Base-by-base conservation (phyloP, 2,888 invertebrate genomes). In the Sesamia inferens region DNA sequence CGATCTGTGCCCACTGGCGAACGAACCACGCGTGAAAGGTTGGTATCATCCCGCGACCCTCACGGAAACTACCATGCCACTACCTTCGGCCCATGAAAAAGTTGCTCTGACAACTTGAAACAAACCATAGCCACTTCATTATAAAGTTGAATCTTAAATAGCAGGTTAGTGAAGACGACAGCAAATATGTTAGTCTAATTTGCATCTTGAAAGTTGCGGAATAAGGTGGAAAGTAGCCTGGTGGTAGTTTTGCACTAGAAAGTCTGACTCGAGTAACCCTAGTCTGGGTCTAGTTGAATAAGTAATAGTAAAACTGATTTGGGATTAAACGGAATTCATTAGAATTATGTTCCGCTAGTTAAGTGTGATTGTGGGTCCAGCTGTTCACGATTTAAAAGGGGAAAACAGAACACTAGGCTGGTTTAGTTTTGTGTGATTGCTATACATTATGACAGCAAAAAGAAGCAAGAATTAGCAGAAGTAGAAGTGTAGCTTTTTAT, bases 41-140 rank as follows among this genome's bases (percentile, higher is more conserved):
- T 94, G 94, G 91, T 90, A 94, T 93, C 95, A 96, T 96, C 96
- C 95, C 96, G 96, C 94, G 96, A 96, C 96, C 96, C 88, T 85
- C 88, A 87, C 93, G 90, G 93, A 94, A 93, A 94, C 93, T 92
- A 94, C 93, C 78, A 85, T 81, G 74, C 86, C 79, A 74, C 78
- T 81, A 76, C 82, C 75, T 81, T 82, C 85, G 71, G 78, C 71
- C 86, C 82, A 85, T 79, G 84, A 85, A 82, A 86, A 85, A 73
- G 68, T 57, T 59, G 61, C 11, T 16, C 63, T n/a, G 1, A 55
- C 62, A 82, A 72, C 44, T 62, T 1, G 71, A 82, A 84, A 55
- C 22, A 14, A 51, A 84, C 79, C 68, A 72, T 71, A 68, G 14
- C 10, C 0, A 14, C 19, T 7, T 42, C 10, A 44, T 31, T 22